These are phyloP conservation scores for Lasioglossum leucozonium DNA, from an alignment of 2,888 invertebrate species.

Conservation along the genomic window DNA sequence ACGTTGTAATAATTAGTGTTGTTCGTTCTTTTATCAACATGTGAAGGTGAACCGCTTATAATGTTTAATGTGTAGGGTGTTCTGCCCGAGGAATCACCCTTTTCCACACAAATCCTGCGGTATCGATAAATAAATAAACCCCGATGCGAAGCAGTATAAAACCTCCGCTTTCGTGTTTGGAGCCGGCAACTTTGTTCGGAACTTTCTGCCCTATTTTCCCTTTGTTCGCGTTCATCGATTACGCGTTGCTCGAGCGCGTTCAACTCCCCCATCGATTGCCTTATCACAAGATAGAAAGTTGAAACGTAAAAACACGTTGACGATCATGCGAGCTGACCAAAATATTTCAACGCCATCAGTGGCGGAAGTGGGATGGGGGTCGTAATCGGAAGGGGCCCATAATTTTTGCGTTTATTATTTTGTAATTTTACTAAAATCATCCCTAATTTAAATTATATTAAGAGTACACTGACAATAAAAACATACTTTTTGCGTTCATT, in stretches of 20 bases:
- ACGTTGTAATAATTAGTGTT: too few species aligned
- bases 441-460: too few species aligned
- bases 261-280: constrained; percentile 14
- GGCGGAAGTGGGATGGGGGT: too few species aligned
- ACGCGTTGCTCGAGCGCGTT: constrained; percentile 11
- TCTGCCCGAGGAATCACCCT: background rate
- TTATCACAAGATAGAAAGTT: background rate
- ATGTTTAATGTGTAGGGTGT: background rate
- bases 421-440: too few species aligned
- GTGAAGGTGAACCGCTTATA: background rate
- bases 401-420: too few species aligned
- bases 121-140: constrained; percentile 1
- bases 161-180: background rate
- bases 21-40: background rate
- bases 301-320: background rate
- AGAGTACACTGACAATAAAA: too few species aligned
- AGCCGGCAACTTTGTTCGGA: constrained; percentile 9
- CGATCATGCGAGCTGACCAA: background rate
- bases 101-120: background rate
- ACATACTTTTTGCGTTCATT: too few species aligned
- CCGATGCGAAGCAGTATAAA: background rate
- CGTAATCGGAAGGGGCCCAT: too few species aligned
- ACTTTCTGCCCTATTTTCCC: constrained; percentile 16
- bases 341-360: background rate
- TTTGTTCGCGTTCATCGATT: constrained; percentile 13